phyloP scores from a whole-genome alignment of 23 tunicate species.

The Trididemnum nubilum region DNA sequence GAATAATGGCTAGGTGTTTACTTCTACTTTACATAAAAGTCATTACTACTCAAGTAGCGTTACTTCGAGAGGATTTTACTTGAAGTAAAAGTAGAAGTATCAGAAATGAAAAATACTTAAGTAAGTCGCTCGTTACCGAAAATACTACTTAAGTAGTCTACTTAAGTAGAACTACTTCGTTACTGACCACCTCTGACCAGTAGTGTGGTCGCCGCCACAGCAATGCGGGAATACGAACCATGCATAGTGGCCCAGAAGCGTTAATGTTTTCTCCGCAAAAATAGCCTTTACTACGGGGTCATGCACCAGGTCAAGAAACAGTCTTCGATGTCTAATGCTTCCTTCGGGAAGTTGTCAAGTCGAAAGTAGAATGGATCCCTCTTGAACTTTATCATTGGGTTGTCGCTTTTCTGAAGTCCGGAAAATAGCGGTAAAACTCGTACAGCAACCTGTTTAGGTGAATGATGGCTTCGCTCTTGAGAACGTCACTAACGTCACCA shows the following conservation, averaged over 20 bases:
- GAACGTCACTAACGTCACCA: slow-evolving; percentile 15
- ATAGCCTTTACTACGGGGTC: slow-evolving; percentile 20
- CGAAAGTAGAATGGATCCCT: slow-evolving; percentile 15
- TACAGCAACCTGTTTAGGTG: slow-evolving; percentile 22
- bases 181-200: too few species aligned
- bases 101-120: too few species aligned
- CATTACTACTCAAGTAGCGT: too few species aligned
- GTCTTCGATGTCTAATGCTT: slow-evolving; percentile 20
- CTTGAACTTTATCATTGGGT: slow-evolving; percentile 11
- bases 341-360: slow-evolving; percentile 17
- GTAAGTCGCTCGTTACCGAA: too few species aligned
- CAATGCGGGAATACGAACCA: slow-evolving; percentile 14
- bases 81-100: too few species aligned
- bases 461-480: too few species aligned
- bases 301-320: slow-evolving; percentile 26
- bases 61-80: too few species aligned
- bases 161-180: too few species aligned
- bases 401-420: slow-evolving; percentile 29
- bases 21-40: too few species aligned
- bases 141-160: too few species aligned
- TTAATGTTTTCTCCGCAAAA: slow-evolving; percentile 14
- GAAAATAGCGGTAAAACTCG: slow-evolving; percentile 6
- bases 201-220: slow-evolving; percentile 9
- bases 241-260: slow-evolving; percentile 19
- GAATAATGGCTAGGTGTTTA: too few species aligned